Evolutionary conservation across 2,888 invertebrate genomes (phyloP).

Genomic region (Diploptera punctata): DNA sequence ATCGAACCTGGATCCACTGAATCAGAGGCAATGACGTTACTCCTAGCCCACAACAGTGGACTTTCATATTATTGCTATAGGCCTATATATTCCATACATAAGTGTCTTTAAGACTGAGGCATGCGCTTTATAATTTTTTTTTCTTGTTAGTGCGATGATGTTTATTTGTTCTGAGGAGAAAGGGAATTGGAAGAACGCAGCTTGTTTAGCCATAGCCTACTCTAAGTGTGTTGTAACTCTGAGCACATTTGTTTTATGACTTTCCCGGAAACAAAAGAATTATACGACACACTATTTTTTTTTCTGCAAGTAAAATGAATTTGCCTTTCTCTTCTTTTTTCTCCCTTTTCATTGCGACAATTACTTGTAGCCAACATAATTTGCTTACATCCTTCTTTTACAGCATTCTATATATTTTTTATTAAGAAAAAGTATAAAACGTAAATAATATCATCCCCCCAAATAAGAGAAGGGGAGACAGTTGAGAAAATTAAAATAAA

Average conservation of each 20-base stretch:
- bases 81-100: no score
- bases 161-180: no score
- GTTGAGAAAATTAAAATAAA: neutral
- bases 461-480: neutral
- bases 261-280: neutral
- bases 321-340: neutral
- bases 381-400: neutral
- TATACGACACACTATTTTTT: neutral
- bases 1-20: no score
- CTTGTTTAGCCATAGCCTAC: no score
- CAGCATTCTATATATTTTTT: neutral
- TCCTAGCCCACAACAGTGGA: no score
- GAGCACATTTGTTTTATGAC: slow-evolving; percentile 5
- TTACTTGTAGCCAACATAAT: neutral
- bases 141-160: no score
- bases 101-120: no score
- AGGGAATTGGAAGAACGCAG: no score
- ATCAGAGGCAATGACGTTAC: no score
- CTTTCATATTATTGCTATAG: no score
- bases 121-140: no score
- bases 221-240: neutral
- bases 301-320: neutral
- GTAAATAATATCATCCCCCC: neutral
- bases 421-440: neutral
- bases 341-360: slow-evolving; percentile 16